Evolutionary conservation across 2,888 invertebrate species (phyloP), one percentile per base, ranked within the genome.

Genomic region (Enchytraeus crypticus): DNA sequence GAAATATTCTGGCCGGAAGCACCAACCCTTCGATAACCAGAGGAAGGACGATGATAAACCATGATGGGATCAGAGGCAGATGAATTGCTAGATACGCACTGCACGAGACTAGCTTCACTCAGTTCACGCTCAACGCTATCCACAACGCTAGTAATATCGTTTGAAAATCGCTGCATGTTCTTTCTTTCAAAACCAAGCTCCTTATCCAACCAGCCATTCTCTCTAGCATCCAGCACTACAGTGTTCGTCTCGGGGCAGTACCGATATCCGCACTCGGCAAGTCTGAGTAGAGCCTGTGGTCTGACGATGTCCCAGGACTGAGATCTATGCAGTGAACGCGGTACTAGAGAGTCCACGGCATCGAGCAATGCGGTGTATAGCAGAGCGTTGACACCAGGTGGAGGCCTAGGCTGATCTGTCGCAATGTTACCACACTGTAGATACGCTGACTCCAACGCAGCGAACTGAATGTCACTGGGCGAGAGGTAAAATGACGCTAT

Each of bases 401-500:
- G 53, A 5, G 32, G 21, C 2, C 32, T 27, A 5, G 62, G n/a
- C 26, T 49, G 26, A 51, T 27, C 11, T 29, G 54, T 2, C 2
- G 56, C 55, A 55, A 30, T 18, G 26, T 58, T 32, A 5, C 32
- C 2, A n/a, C 18, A 2, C 11, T 26, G 26, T 47, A 43, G 49
- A 33, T 57, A 57, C 14, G 47, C 60, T 2, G 60, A 32, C 60
- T 63, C 61, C n/a, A 65, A 27, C 30, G 26, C 33, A 46, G 43
- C 46, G 64, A 59, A 68, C 23, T 59, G 29, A 8, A 59, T 59
- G 26, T 62, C 63, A 11, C 47, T 68, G 8, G 69, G 67, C 30
- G 68, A 62, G 59, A 68, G 61, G 51, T 63, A 66, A 8, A 69
- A 60, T n/a, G 59, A 57, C 11, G 64, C 59, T 51, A 65, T 3